Base-by-base conservation (phyloP, 2,113 vertebrate genomes). In the Pseudopodoces humilis region DNA sequence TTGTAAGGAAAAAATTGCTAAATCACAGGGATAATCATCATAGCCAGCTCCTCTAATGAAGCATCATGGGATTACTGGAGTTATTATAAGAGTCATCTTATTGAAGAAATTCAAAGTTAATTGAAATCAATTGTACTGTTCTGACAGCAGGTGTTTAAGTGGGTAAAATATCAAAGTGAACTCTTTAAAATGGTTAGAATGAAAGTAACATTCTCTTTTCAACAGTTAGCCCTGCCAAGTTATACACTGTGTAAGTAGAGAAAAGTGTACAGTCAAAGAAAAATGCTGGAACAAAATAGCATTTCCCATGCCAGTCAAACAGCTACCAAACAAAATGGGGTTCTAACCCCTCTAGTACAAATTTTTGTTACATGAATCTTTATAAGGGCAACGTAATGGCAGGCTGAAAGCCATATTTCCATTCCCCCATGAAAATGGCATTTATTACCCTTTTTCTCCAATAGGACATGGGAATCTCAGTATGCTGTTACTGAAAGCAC, bases 21-120 rank as follows among this genome's bases (percentile, higher is more conserved):
- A 94, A 94, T 95, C 97, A 93, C 94, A 83, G 86, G 88, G 92
- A 96, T 93, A 95, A 97, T 97, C 96, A 91, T 81, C 94, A 52
- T 64, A 70, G 96, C 94, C 96, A 85, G 96, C 96, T 91, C 74
- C 93, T 91, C 96, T 98, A 97, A 98, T 94, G 96, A 98, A 97
- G 96, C 88, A 84, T 78, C 86, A 49, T 96, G 97, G 98, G 98
- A 98, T 97, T 97, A 96, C 87, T 89, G 86, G 77, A 95, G 95
- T 97, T 97, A 95, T 96, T 94, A 96, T 83, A 95, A 95, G 91
- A 94, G 79, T 94, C 95, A 91, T 95, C 82, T 79, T 95, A 83
- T 30, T 92, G 95, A 96, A 97, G 92, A 96, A 94, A 96, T 60
- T 95, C 97, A 82, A 94, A 92, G 95, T 96, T 97, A 94, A 97